These are phyloP conservation scores for honey bee (Apis mellifera) DNA, from an alignment of 1,140 invertebrate genomes.

Conservation along the genomic window DNA sequence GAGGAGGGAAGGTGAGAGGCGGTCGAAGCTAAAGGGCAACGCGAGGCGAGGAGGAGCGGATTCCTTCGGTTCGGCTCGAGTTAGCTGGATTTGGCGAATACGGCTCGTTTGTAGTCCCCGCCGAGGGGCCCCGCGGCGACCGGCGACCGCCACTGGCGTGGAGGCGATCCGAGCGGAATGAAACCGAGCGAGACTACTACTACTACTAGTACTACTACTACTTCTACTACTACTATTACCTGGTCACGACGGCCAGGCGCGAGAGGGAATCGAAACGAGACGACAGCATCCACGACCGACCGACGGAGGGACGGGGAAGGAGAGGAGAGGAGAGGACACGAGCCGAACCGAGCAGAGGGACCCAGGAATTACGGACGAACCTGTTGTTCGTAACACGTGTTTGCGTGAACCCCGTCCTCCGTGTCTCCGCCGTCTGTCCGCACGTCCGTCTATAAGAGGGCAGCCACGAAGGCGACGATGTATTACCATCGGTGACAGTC, in stretches of 20 bases:
- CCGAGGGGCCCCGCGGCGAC: conserved; percentile 63
- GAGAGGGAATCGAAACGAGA: conserved; percentile 57
- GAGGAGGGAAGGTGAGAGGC: conserved; percentile 2
- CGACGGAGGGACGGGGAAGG: conserved; percentile 4
- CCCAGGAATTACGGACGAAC: conserved; percentile 63
- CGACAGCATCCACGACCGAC: conserved; percentile 15
- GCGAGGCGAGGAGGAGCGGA: conserved; percentile 55
- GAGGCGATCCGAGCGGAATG: conserved; percentile 60
- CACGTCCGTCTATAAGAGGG: conserved; percentile 67
- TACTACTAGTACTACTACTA: too few species aligned
- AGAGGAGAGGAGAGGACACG: not conserved
- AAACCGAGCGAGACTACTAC: conserved; percentile 20
- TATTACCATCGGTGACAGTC: conserved; percentile 80
- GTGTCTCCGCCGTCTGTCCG: conserved; percentile 60
- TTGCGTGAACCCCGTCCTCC: conserved; percentile 75
- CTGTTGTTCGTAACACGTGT: conserved; percentile 79
- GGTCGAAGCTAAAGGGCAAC: conserved; percentile 21
- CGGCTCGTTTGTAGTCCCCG: conserved; percentile 74
- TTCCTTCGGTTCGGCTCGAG: conserved; percentile 76
- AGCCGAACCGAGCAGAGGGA: conserved; percentile 3
- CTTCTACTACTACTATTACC: conserved; percentile 38
- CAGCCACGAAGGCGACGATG: conserved; percentile 75
- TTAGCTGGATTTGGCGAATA: conserved; percentile 78
- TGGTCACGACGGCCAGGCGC: conserved; percentile 37
- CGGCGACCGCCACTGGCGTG: conserved; percentile 15